phyloP scores from a whole-genome alignment of 30 jellyfish, hydroid and myxozoan genomes.

The Haliclystus octoradiatus region DNA sequence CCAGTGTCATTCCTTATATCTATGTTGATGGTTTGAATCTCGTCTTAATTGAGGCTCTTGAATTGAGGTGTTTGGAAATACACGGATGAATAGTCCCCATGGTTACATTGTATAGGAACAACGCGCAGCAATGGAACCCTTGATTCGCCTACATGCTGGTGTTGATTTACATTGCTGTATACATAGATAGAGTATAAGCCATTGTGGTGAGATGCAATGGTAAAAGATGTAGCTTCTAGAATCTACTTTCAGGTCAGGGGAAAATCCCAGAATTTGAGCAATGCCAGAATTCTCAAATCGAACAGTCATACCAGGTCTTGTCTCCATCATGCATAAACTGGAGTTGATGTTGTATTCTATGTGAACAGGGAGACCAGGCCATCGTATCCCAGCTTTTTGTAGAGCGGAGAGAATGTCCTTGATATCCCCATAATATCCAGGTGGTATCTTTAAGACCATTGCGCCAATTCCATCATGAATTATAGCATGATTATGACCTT shows the following conservation, averaged over 20 bases:
- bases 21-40: constrained; percentile 12
- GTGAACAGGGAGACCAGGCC: neutral
- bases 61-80: constrained; percentile 10
- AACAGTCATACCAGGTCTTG: neutral
- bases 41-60: neutral
- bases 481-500: neutral
- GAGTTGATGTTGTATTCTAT: neutral
- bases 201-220: constrained; percentile 3
- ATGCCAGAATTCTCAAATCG: constrained; percentile 1
- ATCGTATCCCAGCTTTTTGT: neutral
- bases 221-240: neutral
- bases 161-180: constrained; percentile 9
- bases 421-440: neutral
- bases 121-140: constrained; percentile 15
- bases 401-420: neutral
- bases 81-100: neutral
- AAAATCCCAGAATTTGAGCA: constrained; percentile 13
- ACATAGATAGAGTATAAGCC: constrained; percentile 1
- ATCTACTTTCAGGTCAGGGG: neutral
- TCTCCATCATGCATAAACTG: neutral
- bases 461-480: neutral
- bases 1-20: constrained; percentile 31
- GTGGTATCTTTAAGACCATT: neutral
- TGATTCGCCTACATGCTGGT: constrained; percentile 23
- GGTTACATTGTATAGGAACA: constrained; percentile 7